These are phyloP conservation scores for Nesoenas mayeri DNA, from an alignment of 2,113 vertebrate species.

Conservation along the genomic window DNA sequence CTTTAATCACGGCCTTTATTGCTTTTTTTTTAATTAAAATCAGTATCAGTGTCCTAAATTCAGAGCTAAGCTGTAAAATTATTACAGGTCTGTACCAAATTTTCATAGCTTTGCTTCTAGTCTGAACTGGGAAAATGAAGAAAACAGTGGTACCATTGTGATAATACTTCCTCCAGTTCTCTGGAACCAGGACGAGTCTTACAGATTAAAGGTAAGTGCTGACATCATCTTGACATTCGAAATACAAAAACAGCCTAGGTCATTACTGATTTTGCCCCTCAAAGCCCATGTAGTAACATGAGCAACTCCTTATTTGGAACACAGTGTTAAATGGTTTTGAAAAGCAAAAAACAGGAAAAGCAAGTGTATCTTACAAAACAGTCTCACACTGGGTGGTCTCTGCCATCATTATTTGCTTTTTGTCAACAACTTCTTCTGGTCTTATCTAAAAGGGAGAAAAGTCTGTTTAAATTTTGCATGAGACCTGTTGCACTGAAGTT, in stretches of 20 bases:
- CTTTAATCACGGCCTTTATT: neutral
- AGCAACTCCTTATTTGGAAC: neutral
- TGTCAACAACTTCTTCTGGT: slow-evolving; percentile 82
- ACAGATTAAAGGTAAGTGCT: neutral
- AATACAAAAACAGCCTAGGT: neutral
- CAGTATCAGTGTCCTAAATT: neutral
- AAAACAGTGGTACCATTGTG: neutral
- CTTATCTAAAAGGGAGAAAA: slow-evolving; percentile 70
- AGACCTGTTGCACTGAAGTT: neutral
- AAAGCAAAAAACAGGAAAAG: neutral
- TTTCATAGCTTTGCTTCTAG: neutral
- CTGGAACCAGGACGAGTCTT: neutral
- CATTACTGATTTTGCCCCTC: neutral
- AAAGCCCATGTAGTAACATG: neutral
- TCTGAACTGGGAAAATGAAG: neutral
- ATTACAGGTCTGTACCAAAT: neutral
- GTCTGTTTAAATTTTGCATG: neutral
- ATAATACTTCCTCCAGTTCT: neutral
- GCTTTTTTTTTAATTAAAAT: neutral
- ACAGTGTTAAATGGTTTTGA: neutral
- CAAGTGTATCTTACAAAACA: slow-evolving; percentile 76
- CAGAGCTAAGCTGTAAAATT: neutral
- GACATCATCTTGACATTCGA: neutral
- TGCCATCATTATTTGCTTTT: slow-evolving; percentile 75
- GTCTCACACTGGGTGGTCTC: slow-evolving; percentile 82